These are phyloP conservation scores for Limnephilus auricula DNA, from an alignment of 2,888 invertebrate species.

Conservation along the genomic window DNA sequence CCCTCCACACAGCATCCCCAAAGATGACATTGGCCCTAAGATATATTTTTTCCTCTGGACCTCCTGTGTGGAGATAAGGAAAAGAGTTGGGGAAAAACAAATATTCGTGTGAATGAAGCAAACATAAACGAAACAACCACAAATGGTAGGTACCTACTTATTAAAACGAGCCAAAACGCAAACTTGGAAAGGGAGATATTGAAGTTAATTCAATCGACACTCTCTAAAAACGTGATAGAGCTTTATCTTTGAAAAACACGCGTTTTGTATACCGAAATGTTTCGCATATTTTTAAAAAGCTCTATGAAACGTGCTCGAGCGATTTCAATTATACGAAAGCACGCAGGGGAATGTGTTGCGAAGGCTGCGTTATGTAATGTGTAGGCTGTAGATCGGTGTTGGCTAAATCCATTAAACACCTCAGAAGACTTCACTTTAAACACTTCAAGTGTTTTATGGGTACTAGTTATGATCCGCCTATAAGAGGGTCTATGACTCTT, in stretches of 20 bases:
- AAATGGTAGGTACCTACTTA: background rate
- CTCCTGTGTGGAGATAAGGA: too few relatives aligned
- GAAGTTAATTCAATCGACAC: background rate
- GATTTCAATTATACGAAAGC: slow-evolving; percentile 47
- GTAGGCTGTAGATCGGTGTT: background rate
- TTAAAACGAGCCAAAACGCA: background rate
- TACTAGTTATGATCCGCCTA: background rate
- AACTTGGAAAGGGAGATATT: slow-evolving; percentile 3
- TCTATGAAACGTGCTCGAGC: slow-evolving; percentile 34
- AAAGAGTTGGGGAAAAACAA: too few relatives aligned
- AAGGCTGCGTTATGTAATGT: background rate
- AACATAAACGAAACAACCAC: background rate
- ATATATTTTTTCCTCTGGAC: too few relatives aligned
- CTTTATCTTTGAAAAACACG: slow-evolving; percentile 18
- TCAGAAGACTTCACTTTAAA: background rate
- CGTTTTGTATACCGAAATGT: slow-evolving; percentile 36
- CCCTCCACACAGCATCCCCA: too few relatives aligned
- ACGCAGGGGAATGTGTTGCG: slow-evolving; percentile 30
- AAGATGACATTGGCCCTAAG: too few relatives aligned
- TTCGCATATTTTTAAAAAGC: slow-evolving; percentile 36
- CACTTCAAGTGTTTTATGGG: background rate
- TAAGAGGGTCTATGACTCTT: background rate
- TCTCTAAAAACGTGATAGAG: slow-evolving; percentile 4
- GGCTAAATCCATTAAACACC: slow-evolving; percentile 35
- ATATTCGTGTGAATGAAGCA: background rate